Evolutionary conservation across 2,113 vertebrate species (phyloP).

Genomic region (zebrafish (Danio rerio)): GRCz12tu NC_133185.1:24542501-24543000

Average conservation of each 20-base stretch:
- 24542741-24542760: background rate
- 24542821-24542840: too few species aligned
- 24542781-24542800: too few species aligned
- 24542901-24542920: too few species aligned
- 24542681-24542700: background rate
- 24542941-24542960: too few species aligned
- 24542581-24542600: conserved; percentile 2
- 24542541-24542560: conserved; percentile 12
- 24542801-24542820: too few species aligned
- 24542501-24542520: background rate
- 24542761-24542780: too few species aligned
- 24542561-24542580: background rate
- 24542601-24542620: background rate
- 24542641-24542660: conserved; percentile 7
- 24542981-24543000: background rate
- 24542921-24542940: too few species aligned
- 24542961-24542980: background rate
- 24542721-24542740: background rate
- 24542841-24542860: too few species aligned
- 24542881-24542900: too few species aligned
- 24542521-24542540: background rate
- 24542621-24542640: background rate
- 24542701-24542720: background rate
- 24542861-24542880: background rate
- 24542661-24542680: background rate